These are phyloP conservation scores for Sebastes nivosus DNA, from an alignment of 2,797 vertebrate species.

Conservation along the genomic window DNA sequence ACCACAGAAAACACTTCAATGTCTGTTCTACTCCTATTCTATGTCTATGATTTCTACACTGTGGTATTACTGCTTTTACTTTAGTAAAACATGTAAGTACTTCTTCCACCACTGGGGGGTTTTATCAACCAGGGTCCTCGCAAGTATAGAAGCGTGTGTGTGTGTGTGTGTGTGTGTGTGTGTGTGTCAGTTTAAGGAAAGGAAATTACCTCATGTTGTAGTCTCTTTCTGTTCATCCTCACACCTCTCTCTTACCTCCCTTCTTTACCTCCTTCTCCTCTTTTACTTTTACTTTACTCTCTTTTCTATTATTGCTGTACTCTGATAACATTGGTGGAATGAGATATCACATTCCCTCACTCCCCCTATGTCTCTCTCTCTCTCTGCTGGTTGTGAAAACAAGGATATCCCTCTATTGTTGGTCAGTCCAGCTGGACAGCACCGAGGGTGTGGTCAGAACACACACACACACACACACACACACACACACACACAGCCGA, in stretches of 20 bases:
- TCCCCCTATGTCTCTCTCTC: not conserved
- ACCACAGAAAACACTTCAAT: no score
- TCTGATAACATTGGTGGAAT: constrained; percentile 12
- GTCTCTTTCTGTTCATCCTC: constrained; percentile 19
- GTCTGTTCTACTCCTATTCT: no score
- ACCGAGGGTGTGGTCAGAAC: constrained; percentile 69
- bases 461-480: constrained; percentile 42
- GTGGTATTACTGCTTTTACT: no score
- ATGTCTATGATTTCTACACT: no score
- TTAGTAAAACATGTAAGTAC: no score
- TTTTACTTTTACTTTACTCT: not conserved
- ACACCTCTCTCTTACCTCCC: not conserved
- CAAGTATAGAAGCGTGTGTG: no score
- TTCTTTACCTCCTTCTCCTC: not conserved
- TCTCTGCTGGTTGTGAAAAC: constrained; percentile 74
- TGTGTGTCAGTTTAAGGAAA: not conserved
- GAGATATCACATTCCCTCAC: constrained; percentile 16
- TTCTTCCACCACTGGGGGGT: no score
- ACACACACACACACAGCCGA: not conserved
- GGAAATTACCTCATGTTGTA: constrained; percentile 31
- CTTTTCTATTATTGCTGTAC: not conserved
- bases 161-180: not conserved
- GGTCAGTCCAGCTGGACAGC: constrained; percentile 72
- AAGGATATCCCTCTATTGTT: constrained; percentile 87
- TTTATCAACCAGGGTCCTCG: no score